phyloP scores from a whole-genome alignment of 1,140 invertebrate species.

The Panagrolaimus sp. region DNA sequence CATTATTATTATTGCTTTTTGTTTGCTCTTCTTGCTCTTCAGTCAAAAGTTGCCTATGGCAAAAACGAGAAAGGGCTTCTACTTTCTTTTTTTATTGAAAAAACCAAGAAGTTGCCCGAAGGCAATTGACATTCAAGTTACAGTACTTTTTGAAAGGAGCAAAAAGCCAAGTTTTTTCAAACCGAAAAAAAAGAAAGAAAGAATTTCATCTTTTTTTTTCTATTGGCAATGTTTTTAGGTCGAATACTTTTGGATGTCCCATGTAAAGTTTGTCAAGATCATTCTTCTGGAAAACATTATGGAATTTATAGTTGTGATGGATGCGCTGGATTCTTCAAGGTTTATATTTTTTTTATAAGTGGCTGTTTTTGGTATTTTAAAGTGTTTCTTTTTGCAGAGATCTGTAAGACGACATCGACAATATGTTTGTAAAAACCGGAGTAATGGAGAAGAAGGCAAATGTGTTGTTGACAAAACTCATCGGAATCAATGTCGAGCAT shows the following conservation, averaged over 20 bases:
- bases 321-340: conserved; percentile 59
- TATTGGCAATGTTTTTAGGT: conserved; percentile 67
- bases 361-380: conserved; percentile 17
- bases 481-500: conserved; percentile 67
- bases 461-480: conserved; percentile 91
- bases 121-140: conserved; percentile 6
- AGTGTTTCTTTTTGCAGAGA: conserved; percentile 65
- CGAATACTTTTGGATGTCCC: conserved; percentile 94
- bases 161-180: conserved; percentile 7
- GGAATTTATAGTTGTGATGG: conserved; percentile 86
- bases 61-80: no score
- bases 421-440: conserved; percentile 87
- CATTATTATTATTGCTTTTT: no score
- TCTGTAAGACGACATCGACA: conserved; percentile 88
- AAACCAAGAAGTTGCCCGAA: conserved; percentile 18
- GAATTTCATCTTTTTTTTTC: conserved; percentile 9
- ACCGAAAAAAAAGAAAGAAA: no score
- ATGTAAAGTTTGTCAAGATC: conserved; percentile 92
- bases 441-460: conserved; percentile 63
- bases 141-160: not conserved
- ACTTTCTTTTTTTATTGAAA: not conserved
- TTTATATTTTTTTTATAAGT: conserved; percentile 19
- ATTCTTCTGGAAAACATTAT: conserved; percentile 97
- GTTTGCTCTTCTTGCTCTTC: no score
- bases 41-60: no score